Evolutionary conservation across 2,113 vertebrate genomes (phyloP).

Genomic region (Malurus elegans): DNA sequence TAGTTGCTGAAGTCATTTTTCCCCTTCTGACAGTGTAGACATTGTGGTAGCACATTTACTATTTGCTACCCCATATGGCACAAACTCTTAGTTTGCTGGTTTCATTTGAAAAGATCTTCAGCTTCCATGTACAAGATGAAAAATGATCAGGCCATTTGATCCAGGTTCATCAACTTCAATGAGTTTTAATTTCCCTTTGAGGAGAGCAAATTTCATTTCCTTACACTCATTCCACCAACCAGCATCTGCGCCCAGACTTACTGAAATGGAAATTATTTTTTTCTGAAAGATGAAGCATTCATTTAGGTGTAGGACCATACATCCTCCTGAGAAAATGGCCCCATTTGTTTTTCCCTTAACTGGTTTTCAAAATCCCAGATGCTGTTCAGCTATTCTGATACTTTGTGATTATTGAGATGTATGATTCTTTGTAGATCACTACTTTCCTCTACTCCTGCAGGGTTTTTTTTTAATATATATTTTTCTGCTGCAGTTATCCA

Average conservation of each 20-base stretch:
- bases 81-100: background rate
- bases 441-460: background rate
- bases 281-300: background rate
- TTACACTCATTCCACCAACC: background rate
- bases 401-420: background rate
- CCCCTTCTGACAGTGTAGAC: background rate
- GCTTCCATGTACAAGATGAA: background rate
- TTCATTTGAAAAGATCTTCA: background rate
- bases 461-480: background rate
- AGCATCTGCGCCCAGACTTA: background rate
- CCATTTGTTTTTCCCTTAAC: background rate
- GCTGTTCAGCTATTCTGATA: background rate
- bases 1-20: background rate
- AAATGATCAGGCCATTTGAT: background rate
- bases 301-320: background rate
- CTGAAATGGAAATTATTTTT: background rate
- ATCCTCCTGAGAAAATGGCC: background rate
- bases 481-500: background rate
- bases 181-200: background rate
- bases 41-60: background rate
- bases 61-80: background rate
- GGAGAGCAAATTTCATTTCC: background rate
- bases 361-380: background rate
- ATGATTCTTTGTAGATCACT: background rate
- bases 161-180: background rate